phyloP scores from a whole-genome alignment of 2,797 vertebrate genomes.

The Lophius americanus region DNA sequence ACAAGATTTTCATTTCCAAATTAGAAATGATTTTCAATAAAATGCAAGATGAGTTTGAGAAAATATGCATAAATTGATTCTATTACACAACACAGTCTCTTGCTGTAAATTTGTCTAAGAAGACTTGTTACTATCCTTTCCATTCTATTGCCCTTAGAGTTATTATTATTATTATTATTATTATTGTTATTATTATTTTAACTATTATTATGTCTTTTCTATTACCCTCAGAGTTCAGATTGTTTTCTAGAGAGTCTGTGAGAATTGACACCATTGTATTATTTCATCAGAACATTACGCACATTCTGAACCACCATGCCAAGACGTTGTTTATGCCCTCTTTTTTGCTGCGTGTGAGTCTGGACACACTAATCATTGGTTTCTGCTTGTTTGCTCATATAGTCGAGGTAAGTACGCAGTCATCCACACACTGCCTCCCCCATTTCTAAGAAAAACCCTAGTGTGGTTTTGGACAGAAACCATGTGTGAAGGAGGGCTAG shows the following conservation, averaged over 20 bases:
- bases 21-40: not conserved
- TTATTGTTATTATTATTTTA: too few species aligned
- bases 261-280: conserved; percentile 38
- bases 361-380: conserved; percentile 20
- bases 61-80: conserved; percentile 1
- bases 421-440: conserved; percentile 69
- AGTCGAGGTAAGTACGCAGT: conserved; percentile 50
- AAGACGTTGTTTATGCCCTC: conserved; percentile 36
- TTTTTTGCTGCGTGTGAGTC: conserved; percentile 20
- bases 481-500: conserved; percentile 35
- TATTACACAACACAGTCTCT: not conserved
- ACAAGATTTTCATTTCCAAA: not conserved
- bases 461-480: conserved; percentile 60
- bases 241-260: conserved; percentile 32
- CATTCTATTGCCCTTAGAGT: not conserved
- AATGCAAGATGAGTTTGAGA: not conserved
- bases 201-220: not conserved
- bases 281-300: conserved; percentile 30
- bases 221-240: not conserved
- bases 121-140: not conserved
- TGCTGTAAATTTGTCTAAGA: not conserved
- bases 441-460: conserved; percentile 65
- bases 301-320: conserved; percentile 13
- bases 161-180: too few species aligned
- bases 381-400: conserved; percentile 54